Evolutionary conservation across 2,888 invertebrate genomes (phyloP).

Genomic region (Drosophila nr. perissopoda): DNA sequence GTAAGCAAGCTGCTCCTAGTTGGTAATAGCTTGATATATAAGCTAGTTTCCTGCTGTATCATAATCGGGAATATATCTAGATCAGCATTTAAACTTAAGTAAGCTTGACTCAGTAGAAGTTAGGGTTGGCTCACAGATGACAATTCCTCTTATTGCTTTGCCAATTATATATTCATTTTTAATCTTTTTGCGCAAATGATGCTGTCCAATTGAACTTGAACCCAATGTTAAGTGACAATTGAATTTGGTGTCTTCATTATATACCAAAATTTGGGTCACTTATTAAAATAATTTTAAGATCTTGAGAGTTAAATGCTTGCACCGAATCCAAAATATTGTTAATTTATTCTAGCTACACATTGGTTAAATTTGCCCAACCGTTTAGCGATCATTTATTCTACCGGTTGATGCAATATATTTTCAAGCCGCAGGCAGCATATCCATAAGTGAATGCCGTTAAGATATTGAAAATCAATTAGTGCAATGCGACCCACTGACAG

Average conservation of each 20-base stretch:
- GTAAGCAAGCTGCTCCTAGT: neutral
- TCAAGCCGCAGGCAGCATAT: constrained; percentile 27
- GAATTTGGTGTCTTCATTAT: constrained; percentile 63
- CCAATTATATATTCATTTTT: neutral
- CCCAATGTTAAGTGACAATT: constrained; percentile 70
- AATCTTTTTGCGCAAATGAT: constrained; percentile 20
- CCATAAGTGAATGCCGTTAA: constrained; percentile 48
- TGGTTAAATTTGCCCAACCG: constrained; percentile 17
- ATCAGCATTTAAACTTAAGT: neutral
- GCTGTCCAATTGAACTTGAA: constrained; percentile 68
- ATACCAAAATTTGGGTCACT: constrained; percentile 40
- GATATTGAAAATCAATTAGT: constrained; percentile 68
- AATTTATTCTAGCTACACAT: constrained; percentile 8
- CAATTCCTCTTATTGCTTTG: neutral
- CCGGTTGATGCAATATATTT: constrained; percentile 22
- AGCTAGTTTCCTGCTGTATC: neutral
- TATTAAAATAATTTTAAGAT: constrained; percentile 1
- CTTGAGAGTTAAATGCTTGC: neutral
- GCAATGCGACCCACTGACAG: constrained; percentile 21
- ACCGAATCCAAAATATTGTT: constrained; percentile 1
- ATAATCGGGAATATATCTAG: neutral
- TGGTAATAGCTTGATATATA: neutral
- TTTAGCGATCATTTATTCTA: constrained; percentile 14
- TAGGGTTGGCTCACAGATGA: neutral
- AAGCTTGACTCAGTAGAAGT: neutral